phyloP scores from a whole-genome alignment of 2,113 vertebrate species.

The Cyprinodon tularosa region DNA sequence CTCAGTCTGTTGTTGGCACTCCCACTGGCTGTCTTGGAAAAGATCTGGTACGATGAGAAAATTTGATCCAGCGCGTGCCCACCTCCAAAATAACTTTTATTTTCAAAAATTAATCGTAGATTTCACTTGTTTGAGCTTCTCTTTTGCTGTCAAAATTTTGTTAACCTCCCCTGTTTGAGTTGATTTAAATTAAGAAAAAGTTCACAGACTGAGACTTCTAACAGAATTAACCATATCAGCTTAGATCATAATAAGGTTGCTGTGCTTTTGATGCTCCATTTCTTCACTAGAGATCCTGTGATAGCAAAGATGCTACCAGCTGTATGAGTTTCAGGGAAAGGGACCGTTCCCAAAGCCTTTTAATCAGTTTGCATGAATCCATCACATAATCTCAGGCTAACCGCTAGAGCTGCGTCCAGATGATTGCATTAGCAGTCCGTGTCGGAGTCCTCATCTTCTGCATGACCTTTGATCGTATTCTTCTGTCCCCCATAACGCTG shows the following conservation, averaged over 20 bases:
- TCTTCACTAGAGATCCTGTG: background rate
- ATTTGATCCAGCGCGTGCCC: background rate
- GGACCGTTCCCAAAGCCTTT: background rate
- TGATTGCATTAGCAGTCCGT: background rate
- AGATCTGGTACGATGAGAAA: background rate
- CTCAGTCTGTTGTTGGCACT: background rate
- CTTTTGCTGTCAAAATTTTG: background rate
- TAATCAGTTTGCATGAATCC: too few relatives aligned
- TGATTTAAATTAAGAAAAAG: background rate
- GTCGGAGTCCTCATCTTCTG: background rate
- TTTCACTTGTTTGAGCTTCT: background rate
- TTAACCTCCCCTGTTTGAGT: too few relatives aligned
- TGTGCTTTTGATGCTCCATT: background rate
- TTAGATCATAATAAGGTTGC: background rate
- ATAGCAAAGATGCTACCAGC: background rate
- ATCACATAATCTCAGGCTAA: background rate
- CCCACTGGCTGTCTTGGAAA: background rate
- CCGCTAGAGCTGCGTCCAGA: background rate
- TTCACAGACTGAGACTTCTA: background rate
- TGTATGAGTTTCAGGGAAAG: background rate
- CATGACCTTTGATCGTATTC: background rate
- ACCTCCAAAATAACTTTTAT: background rate
- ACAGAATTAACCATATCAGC: background rate
- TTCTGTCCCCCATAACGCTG: background rate
- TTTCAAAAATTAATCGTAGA: background rate